Evolutionary conservation across 2,888 invertebrate species (phyloP).

Genomic region (Drosophila bunnanda): DNA sequence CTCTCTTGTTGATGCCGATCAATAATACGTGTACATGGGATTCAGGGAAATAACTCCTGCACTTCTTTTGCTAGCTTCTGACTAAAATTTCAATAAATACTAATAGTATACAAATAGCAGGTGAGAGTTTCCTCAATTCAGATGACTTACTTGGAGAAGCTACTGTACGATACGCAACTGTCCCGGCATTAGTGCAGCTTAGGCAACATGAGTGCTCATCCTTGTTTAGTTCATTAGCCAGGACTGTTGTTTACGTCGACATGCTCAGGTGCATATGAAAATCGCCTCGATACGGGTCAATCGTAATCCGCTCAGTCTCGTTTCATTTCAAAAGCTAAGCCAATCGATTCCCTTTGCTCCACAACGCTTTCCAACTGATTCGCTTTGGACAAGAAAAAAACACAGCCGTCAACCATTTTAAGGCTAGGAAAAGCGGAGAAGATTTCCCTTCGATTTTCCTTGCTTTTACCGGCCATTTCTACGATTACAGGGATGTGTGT

Average conservation of each 20-base stretch:
- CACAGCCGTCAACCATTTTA: slow-evolving; percentile 32
- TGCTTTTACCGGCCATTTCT: background rate
- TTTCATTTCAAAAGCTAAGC: slow-evolving; percentile 49
- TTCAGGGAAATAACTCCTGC: too few relatives aligned
- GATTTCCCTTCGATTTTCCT: slow-evolving; percentile 9
- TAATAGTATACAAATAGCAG: background rate
- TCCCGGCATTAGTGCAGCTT: background rate
- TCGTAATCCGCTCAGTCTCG: slow-evolving; percentile 60
- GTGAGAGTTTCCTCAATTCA: background rate
- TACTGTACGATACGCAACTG: background rate
- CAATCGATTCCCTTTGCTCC: slow-evolving; percentile 25
- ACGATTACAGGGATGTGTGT: background rate
- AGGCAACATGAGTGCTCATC: slow-evolving; percentile 6
- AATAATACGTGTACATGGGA: too few relatives aligned
- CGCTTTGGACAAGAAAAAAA: slow-evolving; percentile 23
- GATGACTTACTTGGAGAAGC: background rate
- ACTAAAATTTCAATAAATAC: too few relatives aligned
- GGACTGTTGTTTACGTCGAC: slow-evolving; percentile 13
- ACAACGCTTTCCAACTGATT: background rate
- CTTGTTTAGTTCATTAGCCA: slow-evolving; percentile 30
- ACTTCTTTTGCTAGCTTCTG: too few relatives aligned
- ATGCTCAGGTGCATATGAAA: slow-evolving; percentile 28
- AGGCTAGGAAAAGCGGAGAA: slow-evolving; percentile 6
- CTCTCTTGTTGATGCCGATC: too few relatives aligned
- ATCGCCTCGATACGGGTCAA: slow-evolving; percentile 32